Conservation (phyloP, 2,797 vertebrate genomes). For the Lepus townsendii region DNA sequence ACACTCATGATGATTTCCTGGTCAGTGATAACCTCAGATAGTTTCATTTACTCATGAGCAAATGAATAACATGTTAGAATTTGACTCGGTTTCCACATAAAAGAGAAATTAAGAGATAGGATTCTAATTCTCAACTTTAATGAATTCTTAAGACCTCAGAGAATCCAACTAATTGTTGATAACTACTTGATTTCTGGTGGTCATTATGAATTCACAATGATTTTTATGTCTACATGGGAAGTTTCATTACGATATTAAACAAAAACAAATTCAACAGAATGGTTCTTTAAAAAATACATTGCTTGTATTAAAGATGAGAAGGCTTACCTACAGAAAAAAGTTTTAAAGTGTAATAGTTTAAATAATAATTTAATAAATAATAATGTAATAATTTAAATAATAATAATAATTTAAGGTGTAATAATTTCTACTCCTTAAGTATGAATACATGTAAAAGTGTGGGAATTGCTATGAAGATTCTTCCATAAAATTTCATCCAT, state of each 20-base stretch:
- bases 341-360: conserved; percentile 22
- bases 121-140: conserved; percentile 34
- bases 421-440: conserved; percentile 17
- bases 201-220: conserved; percentile 5
- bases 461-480: not conserved
- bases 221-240: conserved; percentile 25
- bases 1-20: not conserved
- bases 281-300: conserved; percentile 10
- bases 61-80: conserved; percentile 29
- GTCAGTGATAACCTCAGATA: not conserved
- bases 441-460: not conserved
- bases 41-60: not conserved
- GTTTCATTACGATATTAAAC: conserved; percentile 52
- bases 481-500: not conserved
- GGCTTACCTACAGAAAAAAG: not conserved
- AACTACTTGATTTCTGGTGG: conserved; percentile 36
- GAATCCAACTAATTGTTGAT: conserved; percentile 44
- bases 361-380: too few relatives aligned
- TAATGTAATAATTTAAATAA: too few relatives aligned
- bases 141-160: conserved; percentile 35
- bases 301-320: conserved; percentile 28
- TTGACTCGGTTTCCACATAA: conserved; percentile 14
- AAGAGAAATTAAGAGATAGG: conserved; percentile 16
- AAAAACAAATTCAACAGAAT: conserved; percentile 41
- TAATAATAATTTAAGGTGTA: not conserved